These are phyloP conservation scores for Cygnus olor DNA, from an alignment of 2,797 vertebrate species.

Conservation along the genomic window DNA sequence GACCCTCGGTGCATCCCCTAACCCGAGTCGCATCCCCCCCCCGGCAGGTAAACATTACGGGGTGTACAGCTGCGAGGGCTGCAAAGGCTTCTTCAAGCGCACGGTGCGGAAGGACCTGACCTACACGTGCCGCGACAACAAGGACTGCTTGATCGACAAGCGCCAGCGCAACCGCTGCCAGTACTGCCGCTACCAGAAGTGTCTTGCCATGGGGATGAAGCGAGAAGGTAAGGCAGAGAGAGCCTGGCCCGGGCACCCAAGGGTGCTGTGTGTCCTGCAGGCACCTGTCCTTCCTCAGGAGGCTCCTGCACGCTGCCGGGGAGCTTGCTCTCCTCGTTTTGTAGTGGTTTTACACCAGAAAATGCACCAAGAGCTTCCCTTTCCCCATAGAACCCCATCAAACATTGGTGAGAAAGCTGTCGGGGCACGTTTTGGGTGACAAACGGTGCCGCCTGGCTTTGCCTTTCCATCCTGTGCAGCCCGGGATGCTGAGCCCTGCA, in stretches of 20 bases:
- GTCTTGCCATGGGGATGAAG: conserved; percentile 99
- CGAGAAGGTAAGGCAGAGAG: conserved; percentile 90
- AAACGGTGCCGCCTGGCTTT: background rate
- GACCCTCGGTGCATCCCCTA: background rate
- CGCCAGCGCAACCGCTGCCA: conserved; percentile 98
- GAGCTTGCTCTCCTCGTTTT: background rate
- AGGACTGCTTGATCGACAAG: conserved; percentile 97
- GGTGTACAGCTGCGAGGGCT: conserved; percentile 98
- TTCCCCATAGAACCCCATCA: background rate
- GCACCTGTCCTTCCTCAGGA: fast-evolving
- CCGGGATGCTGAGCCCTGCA: background rate
- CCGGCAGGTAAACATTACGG: conserved; percentile 94
- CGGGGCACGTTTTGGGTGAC: background rate
- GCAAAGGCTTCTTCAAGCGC: conserved; percentile 98
- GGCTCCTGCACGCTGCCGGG: background rate
- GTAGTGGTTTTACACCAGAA: too few species aligned
- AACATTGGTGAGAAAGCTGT: background rate
- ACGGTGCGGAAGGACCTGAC: conserved; percentile 97
- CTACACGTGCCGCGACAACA: conserved; percentile 96
- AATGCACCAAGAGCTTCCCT: background rate
- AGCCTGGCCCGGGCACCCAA: background rate
- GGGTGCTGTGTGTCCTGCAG: background rate
- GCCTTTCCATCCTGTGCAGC: background rate
- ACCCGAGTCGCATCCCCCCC: fast-evolving
- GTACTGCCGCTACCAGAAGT: conserved; percentile 99